Evolutionary conservation across 2,888 invertebrate genomes (phyloP).

Genomic region (Phyllotreta cruciferae): DNA sequence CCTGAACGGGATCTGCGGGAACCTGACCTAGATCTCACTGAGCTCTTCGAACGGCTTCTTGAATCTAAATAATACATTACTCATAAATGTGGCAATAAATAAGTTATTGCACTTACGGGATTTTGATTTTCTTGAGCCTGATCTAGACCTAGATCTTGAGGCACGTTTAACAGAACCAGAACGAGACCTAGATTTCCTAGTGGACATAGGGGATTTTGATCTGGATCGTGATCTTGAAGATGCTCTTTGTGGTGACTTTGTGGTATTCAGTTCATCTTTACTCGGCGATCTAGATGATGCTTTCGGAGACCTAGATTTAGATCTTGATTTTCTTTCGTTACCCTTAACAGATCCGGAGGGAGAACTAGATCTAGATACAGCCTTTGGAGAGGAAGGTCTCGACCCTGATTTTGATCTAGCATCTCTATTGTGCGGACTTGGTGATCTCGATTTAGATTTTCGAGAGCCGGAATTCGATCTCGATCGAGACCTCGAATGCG

Average conservation of each 20-base stretch:
- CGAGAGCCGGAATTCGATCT: slow-evolving; percentile 27
- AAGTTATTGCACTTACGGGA: slow-evolving; percentile 35
- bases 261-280: slow-evolving; percentile 46
- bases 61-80: slow-evolving; percentile 39
- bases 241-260: slow-evolving; percentile 22
- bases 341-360: slow-evolving; percentile 44
- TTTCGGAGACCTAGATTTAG: slow-evolving; percentile 37
- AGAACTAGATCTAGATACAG: slow-evolving; percentile 42
- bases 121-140: slow-evolving; percentile 45
- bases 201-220: slow-evolving; percentile 1
- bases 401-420: slow-evolving; percentile 34
- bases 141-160: slow-evolving; percentile 44
- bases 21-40: slow-evolving; percentile 49
- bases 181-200: slow-evolving; percentile 44
- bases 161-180: slow-evolving; percentile 13
- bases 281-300: slow-evolving; percentile 3
- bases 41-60: slow-evolving; percentile 35
- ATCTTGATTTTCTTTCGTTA: slow-evolving; percentile 24
- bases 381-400: slow-evolving; percentile 13
- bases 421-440: slow-evolving; percentile 27
- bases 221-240: slow-evolving; percentile 37
- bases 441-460: slow-evolving; percentile 44
- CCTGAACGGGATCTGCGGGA: slow-evolving; percentile 43
- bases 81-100: slow-evolving; percentile 47
- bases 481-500: slow-evolving; percentile 41